Base-by-base conservation (phyloP, 2,797 vertebrate genomes). In the Threskiornis aethiopicus region DNA sequence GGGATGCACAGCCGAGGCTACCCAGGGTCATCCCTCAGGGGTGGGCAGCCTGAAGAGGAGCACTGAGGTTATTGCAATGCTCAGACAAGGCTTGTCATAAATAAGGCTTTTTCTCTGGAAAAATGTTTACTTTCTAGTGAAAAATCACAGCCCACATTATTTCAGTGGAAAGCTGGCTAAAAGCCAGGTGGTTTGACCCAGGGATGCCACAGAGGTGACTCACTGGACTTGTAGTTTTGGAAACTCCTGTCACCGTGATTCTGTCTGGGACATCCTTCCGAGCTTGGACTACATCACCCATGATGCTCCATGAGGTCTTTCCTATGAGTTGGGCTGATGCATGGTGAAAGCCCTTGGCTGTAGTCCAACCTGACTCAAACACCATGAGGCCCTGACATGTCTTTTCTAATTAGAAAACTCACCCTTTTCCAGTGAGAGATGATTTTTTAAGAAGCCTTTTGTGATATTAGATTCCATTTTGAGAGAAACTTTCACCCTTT, bases 361-460 rank as follows among this genome's bases (percentile, higher is more conserved):
- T 25, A 82, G 39, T 46, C 59, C 93, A 93, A 39, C 58, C 64
- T 72, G 75, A 29, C 47, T 70, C 39, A 90, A 94, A 51, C 77
- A 16, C 28, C 37, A 80, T 5, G 62, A 89, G 84, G 81, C 73
- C 72, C 84, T 92, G 47, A 46, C 58, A 59, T 55, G 78, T 76
- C 93, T 83, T 54, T 66, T 64, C 84, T 58, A 79, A 91, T 95
- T 54, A 79, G 62, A 87, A 82, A 72, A 52, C 21, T 84, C 89
- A 73, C 59, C 26, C 78, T 62, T 89, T 85, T 70, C 71, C 87
- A 92, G 39, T 7, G 59, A 87, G 58, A 88, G 51, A 92, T 41
- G 37, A 25, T 92, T 94, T 92, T 94, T 94, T 80, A 73, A 84
- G 93, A 95, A 90, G 59, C 12, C 5, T 88, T 51, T 41, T 28